phyloP scores from a whole-genome alignment of 2,113 vertebrate genomes.

The Cyphomyrus plagiostoma region DNA sequence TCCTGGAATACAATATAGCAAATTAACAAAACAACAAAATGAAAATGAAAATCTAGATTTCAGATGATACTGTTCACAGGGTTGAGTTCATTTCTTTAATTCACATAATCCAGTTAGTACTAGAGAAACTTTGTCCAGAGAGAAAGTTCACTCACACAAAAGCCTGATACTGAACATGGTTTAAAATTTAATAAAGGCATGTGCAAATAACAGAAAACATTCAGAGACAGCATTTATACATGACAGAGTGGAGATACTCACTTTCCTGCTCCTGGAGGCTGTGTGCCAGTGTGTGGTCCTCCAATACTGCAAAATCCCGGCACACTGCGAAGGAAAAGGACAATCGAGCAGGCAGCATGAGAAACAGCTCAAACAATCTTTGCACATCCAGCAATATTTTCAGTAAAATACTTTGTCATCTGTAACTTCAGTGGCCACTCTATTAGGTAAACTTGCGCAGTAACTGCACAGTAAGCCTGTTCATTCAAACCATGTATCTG shows the following conservation, averaged over 20 bases:
- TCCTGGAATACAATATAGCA: not conserved
- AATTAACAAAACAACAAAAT: not conserved
- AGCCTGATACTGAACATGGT: not conserved
- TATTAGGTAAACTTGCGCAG: not conserved
- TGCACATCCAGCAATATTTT: not conserved
- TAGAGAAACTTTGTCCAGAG: not conserved
- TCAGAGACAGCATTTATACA: not conserved
- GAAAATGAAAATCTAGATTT: not conserved
- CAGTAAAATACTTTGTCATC: not conserved
- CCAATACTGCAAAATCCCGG: slow-evolving; percentile 69
- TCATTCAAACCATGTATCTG: not conserved
- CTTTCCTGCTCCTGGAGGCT: slow-evolving; percentile 76
- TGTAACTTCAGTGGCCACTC: not conserved
- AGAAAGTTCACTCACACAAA: not conserved
- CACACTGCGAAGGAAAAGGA: slow-evolving; percentile 52
- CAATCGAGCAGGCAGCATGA: not conserved
- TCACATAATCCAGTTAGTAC: not conserved
- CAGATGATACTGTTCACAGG: not conserved
- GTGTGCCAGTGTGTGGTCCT: slow-evolving; percentile 74
- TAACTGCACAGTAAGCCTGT: not conserved
- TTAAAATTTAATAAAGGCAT: not conserved
- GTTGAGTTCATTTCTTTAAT: not conserved
- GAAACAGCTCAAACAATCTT: not conserved
- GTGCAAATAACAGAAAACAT: not conserved
- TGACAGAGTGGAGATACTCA: slow-evolving; percentile 50